A percentile compares a stretch with the other conserved stretches of the same genome.
phyloP scores from a whole-genome alignment of 2,797 vertebrate species.

The Spinus olivaceus region DNA sequence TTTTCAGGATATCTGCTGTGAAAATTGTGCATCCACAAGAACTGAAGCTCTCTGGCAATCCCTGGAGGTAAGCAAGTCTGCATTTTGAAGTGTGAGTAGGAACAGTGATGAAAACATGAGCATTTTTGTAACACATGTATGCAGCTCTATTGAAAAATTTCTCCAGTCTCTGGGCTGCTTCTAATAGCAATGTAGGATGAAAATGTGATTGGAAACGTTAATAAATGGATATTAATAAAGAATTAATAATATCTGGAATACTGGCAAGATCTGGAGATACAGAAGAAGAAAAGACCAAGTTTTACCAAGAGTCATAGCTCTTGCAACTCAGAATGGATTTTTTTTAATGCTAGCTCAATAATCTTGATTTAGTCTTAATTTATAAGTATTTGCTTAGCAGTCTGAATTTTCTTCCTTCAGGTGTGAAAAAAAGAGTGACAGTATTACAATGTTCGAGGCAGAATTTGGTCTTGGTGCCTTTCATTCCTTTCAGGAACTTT shows the following conservation, averaged over 20 bases:
- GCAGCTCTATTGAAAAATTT: neutral
- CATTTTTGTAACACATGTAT: neutral
- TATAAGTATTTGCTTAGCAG: neutral
- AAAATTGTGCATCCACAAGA: neutral
- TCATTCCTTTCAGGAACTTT: neutral
- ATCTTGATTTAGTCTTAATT: neutral
- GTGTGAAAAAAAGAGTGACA: neutral
- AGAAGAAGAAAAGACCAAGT: neutral
- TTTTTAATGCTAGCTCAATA: neutral
- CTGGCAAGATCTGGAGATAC: neutral
- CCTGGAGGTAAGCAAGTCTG: slow-evolving; percentile 11
- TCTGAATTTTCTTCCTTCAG: neutral
- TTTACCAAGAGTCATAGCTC: neutral
- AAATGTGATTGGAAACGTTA: neutral
- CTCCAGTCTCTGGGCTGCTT: neutral
- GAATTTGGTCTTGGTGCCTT: neutral
- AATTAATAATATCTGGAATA: neutral
- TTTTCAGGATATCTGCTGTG: slow-evolving; percentile 17
- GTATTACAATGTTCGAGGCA: neutral
- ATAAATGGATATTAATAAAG: neutral
- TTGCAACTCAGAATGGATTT: neutral
- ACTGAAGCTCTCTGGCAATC: neutral
- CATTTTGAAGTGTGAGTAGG: slow-evolving; percentile 18
- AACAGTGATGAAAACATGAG: neutral
- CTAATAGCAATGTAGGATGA: neutral